phyloP scores from a whole-genome alignment of 2,113 vertebrate species.

The Actinemys pallida region DNA sequence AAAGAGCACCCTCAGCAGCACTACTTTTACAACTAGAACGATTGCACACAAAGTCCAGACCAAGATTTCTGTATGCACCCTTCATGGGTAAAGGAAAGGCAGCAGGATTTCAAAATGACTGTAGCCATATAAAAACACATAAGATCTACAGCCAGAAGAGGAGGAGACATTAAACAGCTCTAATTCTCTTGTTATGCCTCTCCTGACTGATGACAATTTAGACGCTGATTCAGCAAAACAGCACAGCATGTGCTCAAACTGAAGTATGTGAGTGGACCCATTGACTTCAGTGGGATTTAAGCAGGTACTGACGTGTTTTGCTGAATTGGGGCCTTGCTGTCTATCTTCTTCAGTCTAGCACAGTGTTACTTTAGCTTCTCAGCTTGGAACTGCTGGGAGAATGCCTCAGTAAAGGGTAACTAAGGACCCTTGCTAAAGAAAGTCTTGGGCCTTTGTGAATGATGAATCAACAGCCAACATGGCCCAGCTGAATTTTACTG shows the following conservation, averaged over 20 bases:
- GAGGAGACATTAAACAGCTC: conserved; percentile 63
- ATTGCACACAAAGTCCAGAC: background rate
- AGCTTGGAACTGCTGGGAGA: background rate
- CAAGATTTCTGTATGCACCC: accelerated
- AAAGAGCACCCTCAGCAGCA: background rate
- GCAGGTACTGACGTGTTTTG: background rate
- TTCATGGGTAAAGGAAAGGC: conserved; percentile 14
- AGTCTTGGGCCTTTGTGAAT: background rate
- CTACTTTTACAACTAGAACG: background rate
- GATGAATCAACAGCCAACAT: background rate
- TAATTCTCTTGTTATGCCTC: conserved; percentile 67
- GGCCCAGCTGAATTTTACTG: background rate
- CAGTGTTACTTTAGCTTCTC: background rate
- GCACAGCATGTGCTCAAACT: background rate
- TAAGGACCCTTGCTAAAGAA: background rate
- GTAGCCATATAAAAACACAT: conserved; percentile 39
- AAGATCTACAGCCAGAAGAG: conserved; percentile 48
- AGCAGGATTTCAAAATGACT: conserved; percentile 12
- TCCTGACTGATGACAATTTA: conserved; percentile 62
- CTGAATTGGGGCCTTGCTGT: background rate
- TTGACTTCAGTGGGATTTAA: background rate
- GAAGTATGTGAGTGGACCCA: background rate
- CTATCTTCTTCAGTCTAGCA: background rate
- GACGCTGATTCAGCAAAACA: background rate
- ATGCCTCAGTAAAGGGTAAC: background rate